Evolutionary conservation across 53 echinoderm and acorn worm genomes (phyloP), one percentile per base, ranked within the genome.

Genomic region (Actinopyga echinites): DNA sequence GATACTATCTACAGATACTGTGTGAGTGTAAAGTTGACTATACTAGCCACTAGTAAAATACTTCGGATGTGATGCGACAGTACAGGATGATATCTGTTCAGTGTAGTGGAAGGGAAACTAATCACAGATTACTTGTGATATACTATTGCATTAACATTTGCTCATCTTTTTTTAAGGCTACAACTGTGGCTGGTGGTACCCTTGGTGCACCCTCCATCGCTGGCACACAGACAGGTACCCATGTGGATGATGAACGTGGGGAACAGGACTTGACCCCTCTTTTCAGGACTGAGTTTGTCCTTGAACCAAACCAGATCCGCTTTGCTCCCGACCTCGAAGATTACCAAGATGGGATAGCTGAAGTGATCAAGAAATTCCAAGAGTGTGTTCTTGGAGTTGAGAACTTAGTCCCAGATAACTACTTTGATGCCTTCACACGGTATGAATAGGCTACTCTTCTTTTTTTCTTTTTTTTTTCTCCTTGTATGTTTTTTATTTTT

Each of bases 381-480:
- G 94, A 95, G 28, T 99, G 99, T 87, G 99, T 99, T 19, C 86
- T 99, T 1, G 92, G 99, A 44, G 99, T 99, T 21, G 89, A 89
- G 79, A 99, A 99, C 73, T 85, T 99, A 42, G 99, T 99, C 6
- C 99, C 99, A 7, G 99, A 99, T 75, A 90, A 59, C 17, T 99
- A 99, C 86, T 99, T 99, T 92, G 99, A 99, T 90, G 99, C 99
- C 1, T 99, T 99, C 83, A 99, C 99, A 67, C 90, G 99, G 99
- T 99, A 86, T 32, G 40, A 65, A 15, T 49, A 15, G 13, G 49
- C 49, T 15, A 17, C 17, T 49, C 2, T 49, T 49, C 17, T 49
- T 53, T 65, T 2, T 30, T 77, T 45, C 42, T 61, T 5, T 30
- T 40, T 43, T 73, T 23, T 74, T 63, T 44, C 10, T 13, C 8